Base-by-base conservation (phyloP, 2,797 vertebrate species). In the Masticophis lateralis region DNA sequence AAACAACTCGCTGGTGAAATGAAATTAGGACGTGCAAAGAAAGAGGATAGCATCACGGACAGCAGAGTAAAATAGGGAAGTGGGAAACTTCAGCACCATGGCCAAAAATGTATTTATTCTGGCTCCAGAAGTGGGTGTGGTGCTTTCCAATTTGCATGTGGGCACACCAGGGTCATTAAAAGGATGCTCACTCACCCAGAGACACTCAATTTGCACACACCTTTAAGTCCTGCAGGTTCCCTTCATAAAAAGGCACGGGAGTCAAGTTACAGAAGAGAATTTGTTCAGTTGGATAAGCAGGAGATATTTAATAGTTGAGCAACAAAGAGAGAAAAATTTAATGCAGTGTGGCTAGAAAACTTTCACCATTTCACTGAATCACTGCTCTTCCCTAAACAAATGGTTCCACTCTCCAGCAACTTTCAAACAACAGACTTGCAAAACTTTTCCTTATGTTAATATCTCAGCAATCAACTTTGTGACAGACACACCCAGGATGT, bases 401-500 rank as follows among this genome's bases (percentile, higher is more conserved):
- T 69, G 69, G 25, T 66, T n/a, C n/a, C 79, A 60, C 60, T 63
- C 88, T 91, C 32, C 63, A n/a, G 69, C 88, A 79, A 37, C 14
- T 60, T 27, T 7, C 51, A 86, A 87, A 90, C 13, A 91, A 47
- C 5, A 59, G 47, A 28, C 47, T 69, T 91, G 79, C 63, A 79
- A 79, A 91, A 93, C 83, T 51, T 60, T 57, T 51, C 37, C 87
- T 61, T 86, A 28, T 37, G 16, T n/a, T 27, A 18, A 8, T 56
- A 69, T 69, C 86, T 37, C 56, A 88, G 28, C 14, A 18, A 94
- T 92, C 92, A 93, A 93, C 91, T 95, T 96, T 94, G 91, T 91
- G 66, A 94, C 92, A 95, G 94, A 89, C 94, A 95, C 94, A 95
- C 92, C 94, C 91, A 94, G 95, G 94, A 93, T 92, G 92, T 83